Conservation (phyloP, 1,140 invertebrate genomes). For the Pinna nobilis region DNA sequence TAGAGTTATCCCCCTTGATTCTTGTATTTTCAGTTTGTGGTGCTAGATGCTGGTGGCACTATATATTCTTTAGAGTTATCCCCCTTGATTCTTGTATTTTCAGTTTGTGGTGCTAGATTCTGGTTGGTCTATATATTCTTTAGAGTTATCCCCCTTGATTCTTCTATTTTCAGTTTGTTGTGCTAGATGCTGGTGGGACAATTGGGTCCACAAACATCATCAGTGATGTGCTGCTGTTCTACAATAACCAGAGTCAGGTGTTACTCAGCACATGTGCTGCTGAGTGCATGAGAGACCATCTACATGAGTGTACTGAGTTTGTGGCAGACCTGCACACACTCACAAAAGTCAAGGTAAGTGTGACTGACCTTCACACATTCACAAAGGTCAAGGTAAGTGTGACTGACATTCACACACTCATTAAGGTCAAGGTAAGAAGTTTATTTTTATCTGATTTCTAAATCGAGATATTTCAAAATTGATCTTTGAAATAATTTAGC, state of each 20-base stretch:
- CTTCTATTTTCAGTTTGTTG: conserved; percentile 73
- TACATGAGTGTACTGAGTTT: conserved; percentile 96
- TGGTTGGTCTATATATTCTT: conserved; percentile 85
- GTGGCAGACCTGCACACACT: conserved; percentile 97
- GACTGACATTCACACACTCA: conserved; percentile 95
- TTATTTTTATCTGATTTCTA: background rate
- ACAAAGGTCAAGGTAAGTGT: conserved; percentile 93
- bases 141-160: conserved; percentile 73
- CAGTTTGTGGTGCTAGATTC: conserved; percentile 82
- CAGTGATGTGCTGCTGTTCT: conserved; percentile 61
- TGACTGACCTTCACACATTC: conserved; percentile 93
- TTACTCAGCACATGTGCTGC: conserved; percentile 87
- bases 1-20: no score
- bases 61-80: background rate
- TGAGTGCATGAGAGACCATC: conserved; percentile 93
- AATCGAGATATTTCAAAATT: no score
- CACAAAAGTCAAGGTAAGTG: conserved; percentile 93
- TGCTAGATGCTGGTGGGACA: conserved; percentile 86
- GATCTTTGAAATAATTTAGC: no score
- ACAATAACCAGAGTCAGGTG: conserved; percentile 68
- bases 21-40: background rate
- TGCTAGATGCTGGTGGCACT: background rate
- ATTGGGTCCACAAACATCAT: conserved; percentile 80
- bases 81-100: conserved; percentile 17
- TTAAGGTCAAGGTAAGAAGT: conserved; percentile 91